phyloP scores from a whole-genome alignment of 2,113 vertebrate genomes.

The Cololabis saira region DNA sequence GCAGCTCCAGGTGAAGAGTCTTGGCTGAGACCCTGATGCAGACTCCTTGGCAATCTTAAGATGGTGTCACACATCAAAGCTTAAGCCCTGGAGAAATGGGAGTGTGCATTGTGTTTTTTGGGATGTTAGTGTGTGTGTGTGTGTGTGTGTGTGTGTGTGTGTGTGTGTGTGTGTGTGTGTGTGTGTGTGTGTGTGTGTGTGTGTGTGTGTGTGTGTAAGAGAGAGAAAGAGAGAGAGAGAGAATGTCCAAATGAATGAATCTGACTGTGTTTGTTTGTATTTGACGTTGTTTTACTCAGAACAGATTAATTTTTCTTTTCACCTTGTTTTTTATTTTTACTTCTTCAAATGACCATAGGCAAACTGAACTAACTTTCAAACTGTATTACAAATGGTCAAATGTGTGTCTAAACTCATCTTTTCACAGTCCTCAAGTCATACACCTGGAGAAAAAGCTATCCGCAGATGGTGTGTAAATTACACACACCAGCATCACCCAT shows the following conservation, averaged over 20 bases:
- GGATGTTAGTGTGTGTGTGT: constrained; percentile 10
- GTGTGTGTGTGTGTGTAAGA: neutral
- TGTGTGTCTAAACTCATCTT: too few relatives aligned
- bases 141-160: constrained; percentile 3
- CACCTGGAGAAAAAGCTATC: too few relatives aligned
- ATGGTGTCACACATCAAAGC: constrained; percentile 73
- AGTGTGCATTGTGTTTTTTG: constrained; percentile 32
- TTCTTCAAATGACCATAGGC: too few relatives aligned
- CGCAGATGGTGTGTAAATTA: too few relatives aligned
- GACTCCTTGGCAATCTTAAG: constrained; percentile 71
- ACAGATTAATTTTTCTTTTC: too few relatives aligned
- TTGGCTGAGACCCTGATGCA: constrained; percentile 68
- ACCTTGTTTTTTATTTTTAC: too few relatives aligned
- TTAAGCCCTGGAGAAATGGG: constrained; percentile 41
- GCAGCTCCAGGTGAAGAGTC: constrained; percentile 79
- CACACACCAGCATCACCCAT: too few relatives aligned
- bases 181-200: constrained; percentile 12
- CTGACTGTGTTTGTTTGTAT: neutral
- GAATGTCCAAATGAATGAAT: neutral
- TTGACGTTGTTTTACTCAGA: too few relatives aligned
- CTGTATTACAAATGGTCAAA: too few relatives aligned
- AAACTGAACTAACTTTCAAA: too few relatives aligned
- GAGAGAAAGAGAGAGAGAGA: too few relatives aligned
- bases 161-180: constrained; percentile 8
- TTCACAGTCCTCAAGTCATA: too few relatives aligned